Conservation (phyloP, 2,113 vertebrate species). For the Protomyctophum bolini region DNA sequence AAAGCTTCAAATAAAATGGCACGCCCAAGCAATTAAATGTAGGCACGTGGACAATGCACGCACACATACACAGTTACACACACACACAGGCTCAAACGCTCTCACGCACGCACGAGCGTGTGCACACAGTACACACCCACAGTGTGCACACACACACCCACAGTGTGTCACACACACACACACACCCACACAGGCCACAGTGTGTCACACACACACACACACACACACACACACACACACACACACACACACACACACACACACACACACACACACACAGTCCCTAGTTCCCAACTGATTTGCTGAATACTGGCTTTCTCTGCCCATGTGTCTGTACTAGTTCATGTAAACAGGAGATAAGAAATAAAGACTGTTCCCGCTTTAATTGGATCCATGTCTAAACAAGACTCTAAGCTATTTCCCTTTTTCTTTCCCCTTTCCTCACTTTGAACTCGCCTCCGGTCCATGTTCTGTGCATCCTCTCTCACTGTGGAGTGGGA, state of each 20-base stretch:
- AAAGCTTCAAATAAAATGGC: background rate
- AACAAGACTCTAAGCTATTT: conserved; percentile 33
- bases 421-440: conserved; percentile 5
- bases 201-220: too few species aligned
- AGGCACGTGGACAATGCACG: background rate
- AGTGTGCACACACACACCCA: too few species aligned
- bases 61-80: conserved; percentile 1
- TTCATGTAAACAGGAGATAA: conserved; percentile 43
- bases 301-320: conserved; percentile 46
- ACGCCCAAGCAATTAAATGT: background rate
- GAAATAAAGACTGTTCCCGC: conserved; percentile 46
- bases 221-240: too few species aligned
- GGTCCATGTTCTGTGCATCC: conserved; percentile 7
- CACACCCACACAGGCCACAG: conserved; percentile 2
- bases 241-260: too few species aligned
- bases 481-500: background rate
- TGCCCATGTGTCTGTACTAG: conserved; percentile 13
- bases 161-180: conserved; percentile 15
- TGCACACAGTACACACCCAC: conserved; percentile 32
- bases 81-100: conserved; percentile 31
- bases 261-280: conserved; percentile 1
- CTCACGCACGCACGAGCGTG: conserved; percentile 23
- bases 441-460: conserved; percentile 17
- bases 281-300: conserved; percentile 6
- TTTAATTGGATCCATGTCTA: conserved; percentile 60